Percentiles rank a stretch among this genome's conserved stretches.
Evolutionary conservation across 2,113 vertebrate species (phyloP).

Genomic region (Poeciliopsis turrubarensis): DNA sequence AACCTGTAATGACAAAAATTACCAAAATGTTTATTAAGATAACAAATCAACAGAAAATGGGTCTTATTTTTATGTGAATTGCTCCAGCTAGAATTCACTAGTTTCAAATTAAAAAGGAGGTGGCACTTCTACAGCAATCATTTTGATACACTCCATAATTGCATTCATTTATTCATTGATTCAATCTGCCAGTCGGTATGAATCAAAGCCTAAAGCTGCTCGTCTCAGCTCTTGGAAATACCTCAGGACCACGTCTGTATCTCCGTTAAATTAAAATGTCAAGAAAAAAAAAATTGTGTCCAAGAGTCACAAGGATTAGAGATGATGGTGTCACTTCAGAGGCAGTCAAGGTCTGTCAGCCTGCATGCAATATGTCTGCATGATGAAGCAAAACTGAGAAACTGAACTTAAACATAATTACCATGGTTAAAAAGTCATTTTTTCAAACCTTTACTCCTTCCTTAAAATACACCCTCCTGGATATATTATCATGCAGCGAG

Average conservation of each 20-base stretch:
- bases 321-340: not conserved
- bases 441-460: not conserved
- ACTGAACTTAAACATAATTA: not conserved
- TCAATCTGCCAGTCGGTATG: not conserved
- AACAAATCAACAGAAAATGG: not conserved
- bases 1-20: not conserved
- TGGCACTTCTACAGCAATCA: not conserved
- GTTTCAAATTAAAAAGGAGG: not conserved
- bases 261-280: slow-evolving; percentile 1
- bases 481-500: not conserved
- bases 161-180: not conserved
- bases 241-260: not conserved
- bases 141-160: not conserved
- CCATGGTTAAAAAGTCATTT: not conserved
- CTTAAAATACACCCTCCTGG: not conserved
- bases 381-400: not conserved
- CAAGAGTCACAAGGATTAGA: not conserved
- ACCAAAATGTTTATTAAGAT: not conserved
- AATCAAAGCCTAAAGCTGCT: not conserved
- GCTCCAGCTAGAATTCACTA: not conserved
- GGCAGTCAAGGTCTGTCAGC: not conserved
- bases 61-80: not conserved
- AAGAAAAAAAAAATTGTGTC: not conserved
- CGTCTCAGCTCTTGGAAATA: not conserved
- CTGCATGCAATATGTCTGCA: not conserved